Evolutionary conservation across 2,113 vertebrate species (phyloP).

Genomic region (Percopsis transmontana): DNA sequence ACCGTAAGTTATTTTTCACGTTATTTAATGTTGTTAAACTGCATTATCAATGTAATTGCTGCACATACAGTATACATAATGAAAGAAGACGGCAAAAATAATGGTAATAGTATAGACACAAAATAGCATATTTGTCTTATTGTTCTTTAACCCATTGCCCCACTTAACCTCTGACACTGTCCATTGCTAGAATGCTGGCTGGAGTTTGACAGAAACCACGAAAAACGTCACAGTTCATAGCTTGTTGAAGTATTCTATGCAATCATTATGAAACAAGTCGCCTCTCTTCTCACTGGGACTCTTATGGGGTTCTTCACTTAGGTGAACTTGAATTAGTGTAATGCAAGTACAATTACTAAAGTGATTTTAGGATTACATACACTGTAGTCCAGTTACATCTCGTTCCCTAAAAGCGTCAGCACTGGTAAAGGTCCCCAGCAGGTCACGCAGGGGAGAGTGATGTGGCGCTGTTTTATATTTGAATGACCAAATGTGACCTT

Average conservation of each 20-base stretch:
- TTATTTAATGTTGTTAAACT: too few species aligned
- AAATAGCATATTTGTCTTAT: slow-evolving; percentile 10
- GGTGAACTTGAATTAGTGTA: too few species aligned
- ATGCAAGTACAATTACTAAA: too few species aligned
- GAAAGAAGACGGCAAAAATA: neutral
- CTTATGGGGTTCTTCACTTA: too few species aligned
- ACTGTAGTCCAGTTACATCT: neutral
- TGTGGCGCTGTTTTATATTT: slow-evolving; percentile 73
- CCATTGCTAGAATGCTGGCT: slow-evolving; percentile 15
- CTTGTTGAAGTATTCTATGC: neutral
- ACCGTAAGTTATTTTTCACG: neutral
- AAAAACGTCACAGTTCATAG: slow-evolving; percentile 12
- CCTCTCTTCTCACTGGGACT: slow-evolving; percentile 14
- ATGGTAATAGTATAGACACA: neutral
- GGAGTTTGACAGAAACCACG: slow-evolving; percentile 13
- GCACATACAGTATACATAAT: neutral
- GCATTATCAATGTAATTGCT: neutral
- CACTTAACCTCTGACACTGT: slow-evolving; percentile 27
- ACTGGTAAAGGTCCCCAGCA: slow-evolving; percentile 17
- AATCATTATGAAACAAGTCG: slow-evolving; percentile 19
- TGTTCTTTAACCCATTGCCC: slow-evolving; percentile 1
- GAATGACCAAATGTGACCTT: slow-evolving; percentile 77
- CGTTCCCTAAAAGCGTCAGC: slow-evolving; percentile 6
- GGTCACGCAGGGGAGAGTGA: slow-evolving; percentile 41
- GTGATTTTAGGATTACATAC: neutral